Conservation (phyloP, 2,888 invertebrate species). For the Callosobruchus maculatus region DNA sequence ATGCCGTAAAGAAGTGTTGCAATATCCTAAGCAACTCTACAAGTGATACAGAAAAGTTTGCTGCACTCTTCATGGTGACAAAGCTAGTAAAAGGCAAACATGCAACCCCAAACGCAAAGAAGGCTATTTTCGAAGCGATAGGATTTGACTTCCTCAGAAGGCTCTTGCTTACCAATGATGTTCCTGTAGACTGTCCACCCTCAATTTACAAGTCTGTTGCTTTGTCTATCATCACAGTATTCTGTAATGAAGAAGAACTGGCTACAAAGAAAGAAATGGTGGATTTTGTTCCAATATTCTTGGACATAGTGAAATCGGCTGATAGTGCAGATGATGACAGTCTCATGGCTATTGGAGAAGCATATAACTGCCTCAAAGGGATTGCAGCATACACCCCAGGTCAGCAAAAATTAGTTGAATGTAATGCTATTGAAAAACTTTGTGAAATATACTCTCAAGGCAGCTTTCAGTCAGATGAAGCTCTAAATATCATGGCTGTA, state of each 20-base stretch:
- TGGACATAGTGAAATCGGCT: constrained; percentile 79
- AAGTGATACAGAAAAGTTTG: constrained; percentile 88
- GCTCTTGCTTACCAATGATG: constrained; percentile 68
- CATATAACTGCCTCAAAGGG: constrained; percentile 77
- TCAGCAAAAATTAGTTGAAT: constrained; percentile 72
- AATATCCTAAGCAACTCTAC: constrained; percentile 74
- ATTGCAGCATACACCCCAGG: constrained; percentile 77
- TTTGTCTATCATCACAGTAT: constrained; percentile 79
- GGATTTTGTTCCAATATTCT: constrained; percentile 74
- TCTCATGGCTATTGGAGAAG: constrained; percentile 81
- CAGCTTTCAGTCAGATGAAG: constrained; percentile 87
- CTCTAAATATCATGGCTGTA: constrained; percentile 69
- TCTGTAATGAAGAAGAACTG: constrained; percentile 77
- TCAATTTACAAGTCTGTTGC: constrained; percentile 89
- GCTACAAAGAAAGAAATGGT: constrained; percentile 82
- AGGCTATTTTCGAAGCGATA: constrained; percentile 82
- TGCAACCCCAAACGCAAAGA: constrained; percentile 67
- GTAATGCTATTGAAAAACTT: constrained; percentile 77
- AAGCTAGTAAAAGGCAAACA: constrained; percentile 83
- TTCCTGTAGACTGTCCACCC: constrained; percentile 84
- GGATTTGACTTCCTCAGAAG: constrained; percentile 84
- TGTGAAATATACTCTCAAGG: constrained; percentile 83
- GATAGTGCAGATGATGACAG: constrained; percentile 85
- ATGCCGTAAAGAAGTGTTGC: constrained; percentile 81
- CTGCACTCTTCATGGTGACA: constrained; percentile 87